Percentiles rank a stretch among this genome's conserved stretches.
Conservation (phyloP, 2,888 invertebrate species). For the Aspidapion aeneum region DNA sequence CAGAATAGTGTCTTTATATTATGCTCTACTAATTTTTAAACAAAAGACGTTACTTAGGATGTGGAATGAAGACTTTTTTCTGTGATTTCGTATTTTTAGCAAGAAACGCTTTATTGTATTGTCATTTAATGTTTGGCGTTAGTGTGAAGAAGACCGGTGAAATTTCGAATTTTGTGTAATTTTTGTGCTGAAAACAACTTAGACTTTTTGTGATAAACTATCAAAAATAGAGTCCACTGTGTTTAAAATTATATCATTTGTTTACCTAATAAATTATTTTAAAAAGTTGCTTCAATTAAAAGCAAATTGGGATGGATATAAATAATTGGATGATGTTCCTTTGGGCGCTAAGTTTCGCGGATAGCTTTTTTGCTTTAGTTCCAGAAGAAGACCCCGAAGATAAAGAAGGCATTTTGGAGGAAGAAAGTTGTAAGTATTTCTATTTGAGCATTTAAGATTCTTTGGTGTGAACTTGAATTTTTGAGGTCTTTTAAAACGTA, state of each 20-base stretch:
- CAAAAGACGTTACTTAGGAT: background rate
- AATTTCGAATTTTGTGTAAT: background rate
- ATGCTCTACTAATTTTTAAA: background rate
- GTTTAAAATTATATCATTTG: background rate
- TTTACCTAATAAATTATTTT: background rate
- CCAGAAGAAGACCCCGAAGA: constrained; percentile 38
- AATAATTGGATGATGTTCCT: constrained; percentile 43
- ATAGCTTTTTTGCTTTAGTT: constrained; percentile 35
- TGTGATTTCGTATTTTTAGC: background rate
- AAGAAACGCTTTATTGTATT: background rate
- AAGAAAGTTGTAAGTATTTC: background rate
- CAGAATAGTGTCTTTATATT: background rate
- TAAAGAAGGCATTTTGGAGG: constrained; percentile 23
- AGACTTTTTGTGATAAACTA: background rate
- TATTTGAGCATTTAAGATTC: constrained; percentile 2
- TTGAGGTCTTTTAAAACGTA: too few relatives aligned
- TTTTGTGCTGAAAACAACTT: background rate
- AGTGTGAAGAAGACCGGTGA: background rate
- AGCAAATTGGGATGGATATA: constrained; percentile 17
- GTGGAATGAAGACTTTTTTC: background rate
- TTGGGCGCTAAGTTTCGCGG: constrained; percentile 43
- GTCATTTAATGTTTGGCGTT: background rate
- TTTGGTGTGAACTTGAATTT: too few relatives aligned
- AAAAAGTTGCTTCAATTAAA: background rate
- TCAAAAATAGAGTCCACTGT: too few relatives aligned